Evolutionary conservation across 2,797 vertebrate genomes (phyloP).

Genomic region (Etheostoma nigrum): DNA sequence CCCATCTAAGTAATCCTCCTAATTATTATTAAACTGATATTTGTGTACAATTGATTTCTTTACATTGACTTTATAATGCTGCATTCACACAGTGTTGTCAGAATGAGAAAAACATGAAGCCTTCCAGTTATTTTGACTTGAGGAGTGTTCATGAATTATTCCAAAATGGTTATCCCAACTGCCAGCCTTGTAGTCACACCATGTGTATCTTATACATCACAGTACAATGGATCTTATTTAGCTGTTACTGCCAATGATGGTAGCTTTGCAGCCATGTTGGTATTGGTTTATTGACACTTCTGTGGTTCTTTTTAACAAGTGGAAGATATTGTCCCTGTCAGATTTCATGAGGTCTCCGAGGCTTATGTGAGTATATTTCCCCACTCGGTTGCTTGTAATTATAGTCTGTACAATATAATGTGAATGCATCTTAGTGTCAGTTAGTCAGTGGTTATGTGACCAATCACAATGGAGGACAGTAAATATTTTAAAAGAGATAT

Average conservation of each 20-base stretch:
- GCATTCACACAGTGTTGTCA: neutral
- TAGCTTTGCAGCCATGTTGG: neutral
- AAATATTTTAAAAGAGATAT: neutral
- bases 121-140: neutral
- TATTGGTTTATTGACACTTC: neutral
- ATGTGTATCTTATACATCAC: too few relatives aligned
- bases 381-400: neutral
- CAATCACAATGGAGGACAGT: neutral
- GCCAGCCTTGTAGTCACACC: neutral
- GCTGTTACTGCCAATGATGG: neutral
- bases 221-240: neutral
- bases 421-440: neutral
- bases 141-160: neutral
- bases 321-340: neutral
- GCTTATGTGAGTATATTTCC: accelerated
- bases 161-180: neutral
- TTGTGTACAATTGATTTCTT: neutral
- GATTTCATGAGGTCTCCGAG: neutral
- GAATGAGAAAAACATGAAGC: neutral
- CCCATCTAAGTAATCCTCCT: neutral
- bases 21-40: neutral
- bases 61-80: neutral
- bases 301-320: neutral
- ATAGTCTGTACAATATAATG: neutral
- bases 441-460: neutral